Base-by-base conservation (phyloP, 1,140 invertebrate genomes). In the Cherax quadricarinatus region DNA sequence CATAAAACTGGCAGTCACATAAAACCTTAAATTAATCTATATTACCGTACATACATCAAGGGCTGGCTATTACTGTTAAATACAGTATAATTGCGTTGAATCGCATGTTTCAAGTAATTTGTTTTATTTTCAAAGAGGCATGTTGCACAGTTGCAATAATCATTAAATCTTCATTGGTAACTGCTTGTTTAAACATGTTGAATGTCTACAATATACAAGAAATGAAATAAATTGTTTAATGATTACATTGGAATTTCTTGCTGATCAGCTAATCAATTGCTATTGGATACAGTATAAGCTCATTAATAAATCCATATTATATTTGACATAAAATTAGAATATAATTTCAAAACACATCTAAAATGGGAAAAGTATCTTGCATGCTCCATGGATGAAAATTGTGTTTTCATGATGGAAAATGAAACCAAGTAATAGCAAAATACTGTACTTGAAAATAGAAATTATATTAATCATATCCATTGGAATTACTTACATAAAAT, bases 341-440 rank as follows among this genome's bases (percentile, higher is more conserved):
- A 75, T 75, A 30, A 75, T 21, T n/a, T 70, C 18, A 21, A 21
- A 70, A n/a, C 66, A 75, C 70, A 0, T 75, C n/a, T 30, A 30
- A 75, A 21, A 30, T 21, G 21, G 70, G 70, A n/a, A 75, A 75
- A n/a, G 70, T 75, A 75, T 75, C 70, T 75, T 75, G 70, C 70
- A 75, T 75, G 70, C n/a, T 75, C 12, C 70, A 75, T 75, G 70
- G 70, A 75, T 75, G 70, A 75, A 75, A 75, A 75, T 75, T 75
- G 70, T 75, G n/a, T 75, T 75, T 30, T 75, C 70, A 30, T 24
- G n/a, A 75, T 75, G 70, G 24, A 75, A 75, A 75, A 75, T 6
- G 24, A n/a, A 75, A 24, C 30, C 24, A 30, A 9, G 4, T 30
- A 12, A 9, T 24, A 12, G 30, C 70, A 21, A 75, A 75, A 30